Evolutionary conservation across 1,140 invertebrate genomes (phyloP), one percentile per base, ranked within the genome.

Genomic region (Drosophila tristis): DNA sequence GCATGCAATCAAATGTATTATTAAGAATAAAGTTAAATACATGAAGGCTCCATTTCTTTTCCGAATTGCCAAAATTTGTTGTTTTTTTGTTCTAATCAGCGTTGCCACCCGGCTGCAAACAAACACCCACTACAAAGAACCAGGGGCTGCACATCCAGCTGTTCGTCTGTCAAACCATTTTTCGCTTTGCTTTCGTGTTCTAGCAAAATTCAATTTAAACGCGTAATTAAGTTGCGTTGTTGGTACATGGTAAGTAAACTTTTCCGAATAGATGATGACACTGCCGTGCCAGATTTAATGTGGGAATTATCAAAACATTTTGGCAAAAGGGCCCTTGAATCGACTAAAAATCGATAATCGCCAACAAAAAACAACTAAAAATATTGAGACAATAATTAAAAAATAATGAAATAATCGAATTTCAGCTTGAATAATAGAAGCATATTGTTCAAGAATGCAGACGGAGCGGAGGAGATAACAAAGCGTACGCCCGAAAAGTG

Each of bases 321-420:
- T 20, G 4, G 35, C 25, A 54, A 53, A 68, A 7, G 16, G 3
- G 4, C 35, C 11, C 8, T 26, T 35, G 45, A 45, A 49, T 35
- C 42, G 11, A 39, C 35, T 39, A 74, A 67, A 61, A 87, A 87
- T 87, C 84, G 74, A 87, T 89, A 87, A 79, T 87, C 68, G 53
- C 53, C 50, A 62, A 13, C 61, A 51, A 64, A 77, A 63, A 51
- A 65, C 43, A 53, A 67, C 50, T 48, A 62, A 48, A 63, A 50
- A 79, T 39, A 50, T 72, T 62, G 23, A 58, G 31, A 49, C 56
- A 72, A 49, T 53, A 72, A 58, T 71, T 39, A 59, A 50, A 39
- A 62, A 50, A 43, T 47, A 29, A 63, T 62, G 35, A 39, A 29
- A 39, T 55, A 61, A 82, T 51, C 43, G 49, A 61, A 50, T 71